phyloP scores from a whole-genome alignment of 2,888 invertebrate genomes.

The Pachycephus smyrnensis region DNA sequence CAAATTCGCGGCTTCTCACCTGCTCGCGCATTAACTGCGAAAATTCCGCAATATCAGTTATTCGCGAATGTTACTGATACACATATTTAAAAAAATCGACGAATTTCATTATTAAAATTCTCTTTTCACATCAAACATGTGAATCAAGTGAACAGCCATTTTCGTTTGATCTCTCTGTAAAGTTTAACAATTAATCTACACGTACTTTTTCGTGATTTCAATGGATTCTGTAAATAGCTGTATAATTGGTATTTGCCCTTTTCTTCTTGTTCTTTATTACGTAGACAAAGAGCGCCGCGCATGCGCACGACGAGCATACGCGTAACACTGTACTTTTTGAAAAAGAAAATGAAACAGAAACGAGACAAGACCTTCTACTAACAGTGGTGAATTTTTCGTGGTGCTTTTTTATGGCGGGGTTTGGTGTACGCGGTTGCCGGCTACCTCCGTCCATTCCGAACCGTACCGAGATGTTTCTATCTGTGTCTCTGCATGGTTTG shows the following conservation, averaged over 20 bases:
- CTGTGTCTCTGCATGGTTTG: conserved; percentile 29
- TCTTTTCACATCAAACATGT: not conserved
- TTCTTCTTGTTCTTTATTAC: not conserved
- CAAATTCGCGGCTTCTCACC: not conserved
- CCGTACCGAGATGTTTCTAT: conserved; percentile 4
- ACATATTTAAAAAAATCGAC: not conserved
- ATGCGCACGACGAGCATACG: conserved; percentile 18
- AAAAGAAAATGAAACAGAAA: conserved; percentile 12
- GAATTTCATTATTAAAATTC: not conserved
- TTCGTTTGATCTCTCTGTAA: not conserved
- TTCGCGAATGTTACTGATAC: not conserved
- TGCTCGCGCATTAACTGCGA: not conserved
- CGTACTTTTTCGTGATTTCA: not conserved
- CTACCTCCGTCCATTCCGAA: conserved; percentile 46
- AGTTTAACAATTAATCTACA: not conserved
- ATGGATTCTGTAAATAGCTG: not conserved
- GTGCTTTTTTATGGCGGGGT: conserved; percentile 57
- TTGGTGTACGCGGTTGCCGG: conserved; percentile 67
- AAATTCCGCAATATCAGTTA: not conserved
- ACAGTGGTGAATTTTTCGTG: conserved; percentile 53
- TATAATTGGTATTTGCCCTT: not conserved
- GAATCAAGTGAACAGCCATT: not conserved
- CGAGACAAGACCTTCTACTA: conserved; percentile 53
- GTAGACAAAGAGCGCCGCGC: conserved; percentile 16
- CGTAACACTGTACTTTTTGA: conserved; percentile 14